phyloP scores from a whole-genome alignment of 2,888 invertebrate genomes.

The Cybosia mesomella region DNA sequence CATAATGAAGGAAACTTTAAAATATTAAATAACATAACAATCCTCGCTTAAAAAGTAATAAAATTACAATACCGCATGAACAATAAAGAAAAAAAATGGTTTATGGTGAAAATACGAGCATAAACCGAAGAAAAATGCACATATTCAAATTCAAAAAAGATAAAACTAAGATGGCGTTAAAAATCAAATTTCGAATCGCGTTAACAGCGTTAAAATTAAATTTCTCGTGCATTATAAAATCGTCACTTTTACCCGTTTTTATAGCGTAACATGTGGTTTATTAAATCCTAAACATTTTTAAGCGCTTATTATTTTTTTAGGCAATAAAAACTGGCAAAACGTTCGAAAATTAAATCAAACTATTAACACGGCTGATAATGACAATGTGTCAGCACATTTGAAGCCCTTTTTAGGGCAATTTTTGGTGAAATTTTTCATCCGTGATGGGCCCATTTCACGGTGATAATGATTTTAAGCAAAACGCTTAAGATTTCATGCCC shows the following conservation, averaged over 20 bases:
- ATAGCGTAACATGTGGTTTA: slow-evolving; percentile 36
- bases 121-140: neutral
- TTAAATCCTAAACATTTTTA: slow-evolving; percentile 43
- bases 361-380: slow-evolving; percentile 35
- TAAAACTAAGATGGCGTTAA: slow-evolving; percentile 2
- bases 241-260: slow-evolving; percentile 25
- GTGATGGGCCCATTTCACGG: slow-evolving; percentile 61
- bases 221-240: slow-evolving; percentile 35
- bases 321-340: slow-evolving; percentile 30
- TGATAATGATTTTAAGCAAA: slow-evolving; percentile 51
- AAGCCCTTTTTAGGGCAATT: slow-evolving; percentile 20
- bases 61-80: too few species aligned
- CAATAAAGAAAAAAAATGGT: neutral
- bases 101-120: neutral
- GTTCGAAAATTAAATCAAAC: slow-evolving; percentile 47
- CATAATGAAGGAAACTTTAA: too few species aligned
- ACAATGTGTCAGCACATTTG: slow-evolving; percentile 49
- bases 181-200: slow-evolving; percentile 26
- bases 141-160: neutral
- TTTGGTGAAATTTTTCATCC: slow-evolving; percentile 51
- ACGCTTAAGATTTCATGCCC: slow-evolving; percentile 58
- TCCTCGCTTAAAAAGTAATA: too few species aligned
- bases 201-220: slow-evolving; percentile 32
- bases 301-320: slow-evolving; percentile 36
- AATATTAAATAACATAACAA: too few species aligned